Conservation (phyloP, 2,797 vertebrate species). For the Macroramphosus scolopax region DNA sequence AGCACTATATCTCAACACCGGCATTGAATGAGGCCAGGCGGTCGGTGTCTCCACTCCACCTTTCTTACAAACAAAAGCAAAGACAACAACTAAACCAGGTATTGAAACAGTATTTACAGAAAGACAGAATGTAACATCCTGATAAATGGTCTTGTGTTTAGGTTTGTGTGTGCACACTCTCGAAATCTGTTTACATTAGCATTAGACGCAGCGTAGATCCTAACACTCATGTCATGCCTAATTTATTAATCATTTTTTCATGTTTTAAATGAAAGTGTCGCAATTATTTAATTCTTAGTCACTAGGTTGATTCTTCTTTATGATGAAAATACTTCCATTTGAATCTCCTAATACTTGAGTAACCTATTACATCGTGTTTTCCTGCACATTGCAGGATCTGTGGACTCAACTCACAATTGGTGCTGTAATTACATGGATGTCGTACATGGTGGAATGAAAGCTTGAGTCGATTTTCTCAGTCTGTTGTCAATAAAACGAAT, state of each 20-base stretch:
- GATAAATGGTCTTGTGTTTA: constrained; percentile 5
- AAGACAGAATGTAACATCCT: constrained; percentile 33
- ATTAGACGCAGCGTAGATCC: constrained; percentile 6
- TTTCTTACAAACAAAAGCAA: constrained; percentile 59
- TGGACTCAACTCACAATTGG: constrained; percentile 1
- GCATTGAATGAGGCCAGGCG: constrained; percentile 19
- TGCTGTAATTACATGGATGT: constrained; percentile 11
- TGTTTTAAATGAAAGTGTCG: not conserved
- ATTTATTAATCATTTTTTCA: constrained; percentile 3
- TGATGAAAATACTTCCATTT: constrained; percentile 11
- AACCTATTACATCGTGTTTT: not conserved
- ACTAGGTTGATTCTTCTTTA: constrained; percentile 13
- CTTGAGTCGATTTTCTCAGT: not conserved
- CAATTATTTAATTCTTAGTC: constrained; percentile 1
- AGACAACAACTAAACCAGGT: constrained; percentile 57
- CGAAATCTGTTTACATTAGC: constrained; percentile 14
- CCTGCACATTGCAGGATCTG: not conserved
- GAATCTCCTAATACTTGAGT: constrained; percentile 3
- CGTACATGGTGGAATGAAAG: constrained; percentile 4
- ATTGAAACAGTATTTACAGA: constrained; percentile 57
- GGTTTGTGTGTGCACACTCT: constrained; percentile 9
- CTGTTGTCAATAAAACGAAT: constrained; percentile 16
- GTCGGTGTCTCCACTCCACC: constrained; percentile 33
- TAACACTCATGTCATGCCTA: constrained; percentile 6
- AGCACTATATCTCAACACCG: constrained; percentile 68